These are phyloP conservation scores for Tragulus kanchil DNA, from an alignment of 2,113 vertebrate genomes.

Conservation along the genomic window DNA sequence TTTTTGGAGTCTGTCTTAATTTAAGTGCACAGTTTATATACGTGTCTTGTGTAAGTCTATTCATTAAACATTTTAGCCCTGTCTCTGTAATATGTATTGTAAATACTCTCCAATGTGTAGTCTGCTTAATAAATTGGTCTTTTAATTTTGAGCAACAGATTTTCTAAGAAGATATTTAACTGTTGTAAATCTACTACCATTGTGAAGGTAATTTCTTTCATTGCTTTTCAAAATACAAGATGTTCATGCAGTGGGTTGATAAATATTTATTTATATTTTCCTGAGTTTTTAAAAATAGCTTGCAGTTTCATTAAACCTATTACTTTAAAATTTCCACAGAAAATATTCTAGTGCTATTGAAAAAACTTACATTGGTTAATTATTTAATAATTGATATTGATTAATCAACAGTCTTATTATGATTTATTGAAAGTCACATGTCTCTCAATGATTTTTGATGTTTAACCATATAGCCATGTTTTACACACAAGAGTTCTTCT, in stretches of 20 bases:
- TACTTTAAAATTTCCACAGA: slow-evolving; percentile 10
- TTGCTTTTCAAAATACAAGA: neutral
- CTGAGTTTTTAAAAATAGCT: neutral
- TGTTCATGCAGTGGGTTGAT: neutral
- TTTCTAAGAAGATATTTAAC: slow-evolving; percentile 4
- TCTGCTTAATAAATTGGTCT: neutral
- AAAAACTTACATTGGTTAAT: neutral
- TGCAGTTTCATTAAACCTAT: neutral
- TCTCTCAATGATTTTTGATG: neutral
- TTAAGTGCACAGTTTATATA: neutral
- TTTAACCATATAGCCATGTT: neutral
- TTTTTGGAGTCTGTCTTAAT: slow-evolving; percentile 29
- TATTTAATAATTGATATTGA: slow-evolving; percentile 18
- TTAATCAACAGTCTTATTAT: neutral
- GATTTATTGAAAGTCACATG: neutral
- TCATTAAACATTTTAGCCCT: neutral
- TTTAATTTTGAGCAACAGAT: neutral
- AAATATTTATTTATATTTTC: neutral
- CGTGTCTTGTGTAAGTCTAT: neutral
- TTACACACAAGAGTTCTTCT: neutral
- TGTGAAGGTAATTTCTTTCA: slow-evolving; percentile 19
- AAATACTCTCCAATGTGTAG: slow-evolving; percentile 29
- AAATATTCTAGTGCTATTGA: neutral
- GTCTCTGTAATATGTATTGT: neutral
- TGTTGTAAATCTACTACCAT: neutral